phyloP scores from a whole-genome alignment of 2,888 invertebrate species.

The Dorcus parallelipipedus region DNA sequence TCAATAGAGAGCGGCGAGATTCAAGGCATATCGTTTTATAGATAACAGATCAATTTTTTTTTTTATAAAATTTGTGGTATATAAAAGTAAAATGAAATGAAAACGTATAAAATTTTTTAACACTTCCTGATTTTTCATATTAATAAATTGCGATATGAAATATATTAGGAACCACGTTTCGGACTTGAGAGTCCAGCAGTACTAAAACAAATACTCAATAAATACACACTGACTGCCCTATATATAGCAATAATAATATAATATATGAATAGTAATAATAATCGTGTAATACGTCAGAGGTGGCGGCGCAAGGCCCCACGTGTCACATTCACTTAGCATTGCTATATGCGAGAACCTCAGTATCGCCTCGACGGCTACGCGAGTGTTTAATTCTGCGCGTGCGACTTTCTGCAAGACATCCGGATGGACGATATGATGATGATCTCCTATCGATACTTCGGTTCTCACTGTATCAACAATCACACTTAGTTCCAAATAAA shows the following conservation, averaged over 20 bases:
- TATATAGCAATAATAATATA: slow-evolving; percentile 37
- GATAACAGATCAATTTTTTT: slow-evolving; percentile 13
- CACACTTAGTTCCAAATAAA: slow-evolving; percentile 75
- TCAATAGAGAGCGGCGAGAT: slow-evolving; percentile 8
- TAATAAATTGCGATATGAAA: slow-evolving; percentile 48
- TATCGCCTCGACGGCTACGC: background rate
- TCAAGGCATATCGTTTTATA: slow-evolving; percentile 9
- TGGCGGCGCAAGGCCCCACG: slow-evolving; percentile 41
- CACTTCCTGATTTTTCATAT: slow-evolving; percentile 24
- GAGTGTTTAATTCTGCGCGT: background rate
- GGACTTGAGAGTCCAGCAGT: slow-evolving; percentile 39
- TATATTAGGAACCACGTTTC: slow-evolving; percentile 49
- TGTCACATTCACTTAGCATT: slow-evolving; percentile 51
- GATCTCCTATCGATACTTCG: slow-evolving; percentile 8
- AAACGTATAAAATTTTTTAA: slow-evolving; percentile 32
- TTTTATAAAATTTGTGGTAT: slow-evolving; percentile 30
- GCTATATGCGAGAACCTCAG: slow-evolving; percentile 33
- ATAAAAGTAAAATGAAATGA: slow-evolving; percentile 28
- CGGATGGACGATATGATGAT: background rate
- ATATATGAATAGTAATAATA: slow-evolving; percentile 54
- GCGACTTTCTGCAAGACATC: background rate
- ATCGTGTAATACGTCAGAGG: slow-evolving; percentile 51
- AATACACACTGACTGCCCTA: slow-evolving; percentile 48
- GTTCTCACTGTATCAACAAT: slow-evolving; percentile 54
- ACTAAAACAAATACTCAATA: slow-evolving; percentile 37